Evolutionary conservation across 1,140 invertebrate species (phyloP), one percentile per base, ranked within the genome.

Genomic region (Platyura marginata): DNA sequence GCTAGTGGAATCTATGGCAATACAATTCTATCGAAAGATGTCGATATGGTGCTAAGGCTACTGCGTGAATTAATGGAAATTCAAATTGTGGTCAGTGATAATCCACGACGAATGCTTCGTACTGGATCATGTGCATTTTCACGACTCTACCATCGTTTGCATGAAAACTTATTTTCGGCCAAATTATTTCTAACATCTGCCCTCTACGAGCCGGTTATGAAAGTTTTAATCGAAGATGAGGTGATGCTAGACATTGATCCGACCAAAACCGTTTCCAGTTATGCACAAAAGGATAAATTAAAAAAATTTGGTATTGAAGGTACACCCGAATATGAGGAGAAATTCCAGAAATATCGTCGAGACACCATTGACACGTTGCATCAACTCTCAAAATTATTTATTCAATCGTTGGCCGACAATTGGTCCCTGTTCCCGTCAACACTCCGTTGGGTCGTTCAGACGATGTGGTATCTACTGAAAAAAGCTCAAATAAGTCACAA

Each of bases 101-200:
- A 93, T 66, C 90, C 91, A 1, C 66, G 87, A 47, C 72, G 79
- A 49, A 55, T 94, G 25, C 64, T 97, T 9, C 70, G 87, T 19
- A 79, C 86, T 41, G 84, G 83, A 32, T 82, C 79, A 3, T 89
- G 83, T 59, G 81, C 91, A 3, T 92, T 98, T 56, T 79, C 84
- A 21, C 71, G 78, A n/a, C 66, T 96, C 19, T 97, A 92, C 64
- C 81, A 81, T 13, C 72, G 82, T 20, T 86, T 94, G 55, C 83
- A 85, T 41, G 93, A 97, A 59, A 79, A 79, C n/a, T 70, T 92
- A 33, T 83, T 87, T 51, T 83, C 88, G 5, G 82, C 89, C 1
- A 84, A 92, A 51, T 72, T 95, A 36, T 98, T 97, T 64, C 70
- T 98, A 3, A 89, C 88, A 0, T 82, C 90, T 15, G 85, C 91